Conservation (phyloP, 2,113 vertebrate genomes). For the Hoplias malabaricus region DNA sequence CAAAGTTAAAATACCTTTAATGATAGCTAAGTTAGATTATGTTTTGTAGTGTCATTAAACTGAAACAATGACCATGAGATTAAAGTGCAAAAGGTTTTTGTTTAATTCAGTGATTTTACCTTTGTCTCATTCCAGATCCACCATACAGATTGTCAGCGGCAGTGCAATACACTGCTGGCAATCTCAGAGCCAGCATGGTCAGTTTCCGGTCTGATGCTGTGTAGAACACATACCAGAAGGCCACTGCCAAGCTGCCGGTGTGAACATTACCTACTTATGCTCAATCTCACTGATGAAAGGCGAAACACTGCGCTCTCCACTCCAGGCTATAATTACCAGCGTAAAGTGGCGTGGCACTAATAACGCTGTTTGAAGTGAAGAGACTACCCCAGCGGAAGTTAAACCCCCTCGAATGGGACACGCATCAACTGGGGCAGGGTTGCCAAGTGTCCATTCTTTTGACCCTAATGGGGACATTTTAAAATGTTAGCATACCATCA, state of each 20-base stretch:
- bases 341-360: slow-evolving; percentile 32
- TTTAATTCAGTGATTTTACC: not conserved
- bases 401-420: slow-evolving; percentile 21
- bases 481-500: not conserved
- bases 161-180: not conserved
- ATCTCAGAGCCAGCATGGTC: not conserved
- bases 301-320: slow-evolving; percentile 14
- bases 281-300: slow-evolving; percentile 52
- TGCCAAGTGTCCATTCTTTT: slow-evolving; percentile 16
- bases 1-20: not conserved
- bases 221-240: not conserved
- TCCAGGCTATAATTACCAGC: slow-evolving; percentile 44
- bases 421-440: slow-evolving; percentile 4
- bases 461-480: not conserved
- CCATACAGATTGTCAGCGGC: not conserved
- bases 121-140: not conserved
- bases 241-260: slow-evolving; percentile 8
- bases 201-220: not conserved
- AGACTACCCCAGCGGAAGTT: slow-evolving; percentile 19
- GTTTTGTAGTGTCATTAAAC: too few species aligned
- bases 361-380: slow-evolving; percentile 50
- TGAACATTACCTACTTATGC: slow-evolving; percentile 46
- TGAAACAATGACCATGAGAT: not conserved
- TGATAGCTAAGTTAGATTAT: not conserved
- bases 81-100: not conserved